These are phyloP conservation scores for Cosmia pyralina DNA, from an alignment of 2,888 invertebrate genomes.

Conservation along the genomic window DNA sequence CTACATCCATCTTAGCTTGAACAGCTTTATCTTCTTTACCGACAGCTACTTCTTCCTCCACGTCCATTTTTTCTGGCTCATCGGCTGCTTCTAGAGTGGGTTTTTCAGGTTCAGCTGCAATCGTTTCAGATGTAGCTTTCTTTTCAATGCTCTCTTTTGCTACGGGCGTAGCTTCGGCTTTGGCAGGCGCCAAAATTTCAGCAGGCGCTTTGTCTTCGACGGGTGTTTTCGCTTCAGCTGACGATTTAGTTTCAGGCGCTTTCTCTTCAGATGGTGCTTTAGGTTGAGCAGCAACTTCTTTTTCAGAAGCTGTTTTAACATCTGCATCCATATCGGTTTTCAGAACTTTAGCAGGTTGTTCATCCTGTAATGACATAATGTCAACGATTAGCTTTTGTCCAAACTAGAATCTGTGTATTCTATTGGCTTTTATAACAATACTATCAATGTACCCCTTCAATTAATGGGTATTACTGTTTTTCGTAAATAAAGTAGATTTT, in stretches of 20 bases:
- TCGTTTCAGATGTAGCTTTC: conserved; percentile 45
- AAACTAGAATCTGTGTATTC: background rate
- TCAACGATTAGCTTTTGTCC: background rate
- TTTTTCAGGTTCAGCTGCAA: conserved; percentile 21
- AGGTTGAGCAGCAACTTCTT: conserved; percentile 28
- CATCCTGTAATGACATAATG: conserved; percentile 70
- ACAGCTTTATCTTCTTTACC: conserved; percentile 32
- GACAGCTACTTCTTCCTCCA: conserved; percentile 65
- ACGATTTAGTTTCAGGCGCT: conserved; percentile 14
- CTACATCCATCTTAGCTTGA: conserved; percentile 42
- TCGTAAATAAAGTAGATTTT: background rate
- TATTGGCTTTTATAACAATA: background rate
- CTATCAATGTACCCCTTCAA: background rate
- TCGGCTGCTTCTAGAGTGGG: conserved; percentile 59
- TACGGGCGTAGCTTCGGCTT: conserved; percentile 19
- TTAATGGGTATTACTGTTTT: background rate
- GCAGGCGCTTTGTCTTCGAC: conserved; percentile 4
- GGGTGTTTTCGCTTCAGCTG: conserved; percentile 6
- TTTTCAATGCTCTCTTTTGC: conserved; percentile 29
- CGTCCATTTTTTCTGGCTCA: conserved; percentile 77
- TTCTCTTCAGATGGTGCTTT: conserved; percentile 29
- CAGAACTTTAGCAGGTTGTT: conserved; percentile 88
- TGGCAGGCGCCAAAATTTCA: conserved; percentile 15
- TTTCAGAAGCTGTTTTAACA: conserved; percentile 73
- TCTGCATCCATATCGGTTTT: conserved; percentile 85